Base-by-base conservation (phyloP, 2,113 vertebrate species). In the Cyrtonyx montezumae region DNA sequence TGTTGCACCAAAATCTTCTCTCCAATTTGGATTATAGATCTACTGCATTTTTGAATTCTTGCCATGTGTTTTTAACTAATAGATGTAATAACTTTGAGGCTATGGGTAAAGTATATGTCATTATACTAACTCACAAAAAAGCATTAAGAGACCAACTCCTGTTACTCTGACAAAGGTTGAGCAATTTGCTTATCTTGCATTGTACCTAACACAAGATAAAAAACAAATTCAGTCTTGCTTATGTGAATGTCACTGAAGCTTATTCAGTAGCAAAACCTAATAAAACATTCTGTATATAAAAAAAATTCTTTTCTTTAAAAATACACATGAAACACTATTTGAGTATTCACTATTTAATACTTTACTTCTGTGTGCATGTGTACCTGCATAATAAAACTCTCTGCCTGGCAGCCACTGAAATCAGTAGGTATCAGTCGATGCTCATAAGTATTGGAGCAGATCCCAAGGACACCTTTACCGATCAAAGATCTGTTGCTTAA, bases 101-200 rank as follows among this genome's bases (percentile, higher is more conserved):
- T 46, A 62, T 17, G 83, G 40, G 32, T 63, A 14, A 49, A 69
- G 15, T 53, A 37, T 21, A 61, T 15, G 15, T 8, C 40, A 55
- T 30, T 8, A 9, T 36, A 81, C 30, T 75, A 84, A 79, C 42
- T 73, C 62, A 81, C 26, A 53, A 32, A 58, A 45, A 87, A 28
- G 11, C 2, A 3, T 20, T 43, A 51, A 88, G 53, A 53, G 21
- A 40, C 8, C 0, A 1, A 37, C 11, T 84, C 40, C 43, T 26
- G 12, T 2, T 36, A 62, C 3, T 20, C n/a, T 67, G 36, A 56
- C 20, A n/a, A 49, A 0, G 1, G 69, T 0, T 49, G 32, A 79
- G 2, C 25, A 51, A 32, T 79, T 51, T 76, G 21, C 36, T 81
- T 71, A 59, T n/a, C 51, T 70, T 67, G 53, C 32, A 56, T 25